Conservation (phyloP, 2,888 invertebrate species). For the Branchellion lobata region DNA sequence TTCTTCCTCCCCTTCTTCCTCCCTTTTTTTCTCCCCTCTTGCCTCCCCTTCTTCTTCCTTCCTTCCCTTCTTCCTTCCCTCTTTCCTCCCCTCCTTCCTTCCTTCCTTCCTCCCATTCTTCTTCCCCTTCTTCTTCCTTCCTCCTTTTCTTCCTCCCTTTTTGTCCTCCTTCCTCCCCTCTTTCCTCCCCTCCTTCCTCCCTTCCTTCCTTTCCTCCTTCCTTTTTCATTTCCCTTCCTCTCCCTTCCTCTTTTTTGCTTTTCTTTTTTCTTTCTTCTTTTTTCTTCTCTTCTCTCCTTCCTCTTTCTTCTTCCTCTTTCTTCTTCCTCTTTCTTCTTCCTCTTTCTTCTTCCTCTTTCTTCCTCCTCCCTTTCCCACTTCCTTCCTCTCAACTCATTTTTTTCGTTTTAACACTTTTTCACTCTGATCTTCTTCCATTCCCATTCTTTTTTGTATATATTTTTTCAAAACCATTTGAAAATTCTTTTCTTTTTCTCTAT, state of each 20-base stretch:
- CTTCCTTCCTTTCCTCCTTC: background rate
- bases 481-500: too few species aligned
- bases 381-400: background rate
- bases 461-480: too few species aligned
- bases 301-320: background rate
- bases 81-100: background rate
- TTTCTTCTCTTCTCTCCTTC: background rate
- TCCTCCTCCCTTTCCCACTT: background rate
- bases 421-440: background rate
- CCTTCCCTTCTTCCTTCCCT: too few species aligned
- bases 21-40: background rate
- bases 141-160: background rate
- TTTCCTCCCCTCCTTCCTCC: background rate
- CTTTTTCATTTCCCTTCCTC: background rate
- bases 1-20: too few species aligned
- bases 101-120: background rate
- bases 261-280: slow-evolving; percentile 5
- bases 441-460: background rate
- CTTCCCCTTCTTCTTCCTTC: background rate
- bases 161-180: background rate
- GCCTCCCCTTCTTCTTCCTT: background rate
- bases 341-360: background rate
- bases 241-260: background rate
- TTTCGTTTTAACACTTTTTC: background rate
- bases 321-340: background rate